Conservation (phyloP, 1,140 invertebrate species). For the Helicoverpa armigera region DNA sequence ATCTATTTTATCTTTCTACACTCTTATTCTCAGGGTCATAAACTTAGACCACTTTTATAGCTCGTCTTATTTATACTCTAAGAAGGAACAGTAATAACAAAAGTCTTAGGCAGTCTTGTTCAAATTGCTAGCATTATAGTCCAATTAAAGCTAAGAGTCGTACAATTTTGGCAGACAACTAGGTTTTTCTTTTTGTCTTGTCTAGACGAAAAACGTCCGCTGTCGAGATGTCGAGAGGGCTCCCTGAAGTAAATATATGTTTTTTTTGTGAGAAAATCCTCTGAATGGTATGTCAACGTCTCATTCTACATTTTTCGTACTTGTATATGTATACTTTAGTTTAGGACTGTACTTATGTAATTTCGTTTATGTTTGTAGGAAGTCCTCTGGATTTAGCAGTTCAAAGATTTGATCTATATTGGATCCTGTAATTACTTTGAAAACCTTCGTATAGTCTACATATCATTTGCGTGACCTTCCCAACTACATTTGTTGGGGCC, state of each 20-base stretch:
- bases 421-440: no score
- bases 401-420: no score
- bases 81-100: slow-evolving; percentile 1
- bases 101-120: slow-evolving; percentile 29
- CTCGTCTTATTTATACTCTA: slow-evolving; percentile 5
- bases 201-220: slow-evolving; percentile 29
- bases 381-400: no score
- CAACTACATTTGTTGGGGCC: no score
- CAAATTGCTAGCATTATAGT: slow-evolving; percentile 36
- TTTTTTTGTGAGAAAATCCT: slow-evolving; percentile 27
- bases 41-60: neutral
- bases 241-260: neutral
- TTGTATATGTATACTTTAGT: neutral
- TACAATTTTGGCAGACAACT: slow-evolving; percentile 28
- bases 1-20: neutral
- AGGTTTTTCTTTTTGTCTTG: slow-evolving; percentile 11
- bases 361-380: no score
- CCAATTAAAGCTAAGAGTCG: slow-evolving; percentile 31
- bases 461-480: no score
- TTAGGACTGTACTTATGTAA: no score
- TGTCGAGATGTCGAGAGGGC: slow-evolving; percentile 18
- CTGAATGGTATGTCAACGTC: neutral
- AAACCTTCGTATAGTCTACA: no score
- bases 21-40: neutral
- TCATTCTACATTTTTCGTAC: neutral